Percentiles rank a stretch among this genome's conserved stretches.
Conservation (phyloP, 1,140 invertebrate species). For the Cydia amplana region DNA sequence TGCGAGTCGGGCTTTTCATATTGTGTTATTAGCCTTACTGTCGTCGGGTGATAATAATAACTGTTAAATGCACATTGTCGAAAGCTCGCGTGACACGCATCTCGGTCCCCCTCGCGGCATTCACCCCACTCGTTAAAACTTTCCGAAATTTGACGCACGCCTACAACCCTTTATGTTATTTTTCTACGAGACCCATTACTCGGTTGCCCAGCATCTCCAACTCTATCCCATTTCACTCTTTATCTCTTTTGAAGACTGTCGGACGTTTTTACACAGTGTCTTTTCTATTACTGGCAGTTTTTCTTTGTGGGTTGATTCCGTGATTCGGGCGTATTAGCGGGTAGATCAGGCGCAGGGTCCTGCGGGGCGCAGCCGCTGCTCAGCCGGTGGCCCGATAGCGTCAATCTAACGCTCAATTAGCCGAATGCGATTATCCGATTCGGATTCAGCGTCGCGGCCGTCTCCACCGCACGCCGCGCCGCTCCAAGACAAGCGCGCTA, state of each 20-base stretch:
- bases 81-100: conserved; percentile 64
- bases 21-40: conserved; percentile 26
- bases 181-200: conserved; percentile 54
- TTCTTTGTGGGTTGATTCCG: conserved; percentile 49
- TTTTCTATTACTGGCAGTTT: conserved; percentile 38
- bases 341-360: conserved; percentile 44
- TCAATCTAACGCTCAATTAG: conserved; percentile 79
- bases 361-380: conserved; percentile 36
- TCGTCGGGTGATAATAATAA: conserved; percentile 51
- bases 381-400: conserved; percentile 65
- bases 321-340: conserved; percentile 54
- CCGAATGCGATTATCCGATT: conserved; percentile 77
- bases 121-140: conserved; percentile 71
- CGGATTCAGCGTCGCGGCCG: conserved; percentile 65
- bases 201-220: conserved; percentile 51
- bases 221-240: conserved; percentile 47
- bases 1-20: conserved; percentile 15
- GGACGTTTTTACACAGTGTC: conserved; percentile 37
- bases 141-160: conserved; percentile 67
- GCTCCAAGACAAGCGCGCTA: conserved; percentile 70
- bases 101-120: conserved; percentile 40
- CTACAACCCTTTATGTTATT: conserved; percentile 68
- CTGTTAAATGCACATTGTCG: conserved; percentile 62
- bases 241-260: conserved; percentile 37
- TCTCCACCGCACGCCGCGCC: conserved; percentile 51